Evolutionary conservation across 2,888 invertebrate species (phyloP).

Genomic region (Eurois occulta): DNA sequence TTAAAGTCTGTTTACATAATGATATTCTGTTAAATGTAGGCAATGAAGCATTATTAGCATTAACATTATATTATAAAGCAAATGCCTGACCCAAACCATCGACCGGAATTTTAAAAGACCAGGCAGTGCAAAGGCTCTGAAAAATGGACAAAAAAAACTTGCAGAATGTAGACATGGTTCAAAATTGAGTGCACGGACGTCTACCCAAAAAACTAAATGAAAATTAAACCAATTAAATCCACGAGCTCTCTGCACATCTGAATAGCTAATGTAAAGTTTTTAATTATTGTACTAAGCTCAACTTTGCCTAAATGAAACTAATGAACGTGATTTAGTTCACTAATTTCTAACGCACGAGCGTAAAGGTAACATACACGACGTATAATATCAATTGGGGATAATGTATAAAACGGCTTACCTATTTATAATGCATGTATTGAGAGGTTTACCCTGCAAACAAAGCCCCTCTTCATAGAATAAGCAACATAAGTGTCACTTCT

Average conservation of each 20-base stretch:
- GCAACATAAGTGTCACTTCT: no score
- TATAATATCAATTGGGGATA: not conserved
- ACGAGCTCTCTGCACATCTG: slow-evolving; percentile 3
- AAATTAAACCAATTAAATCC: slow-evolving; percentile 4
- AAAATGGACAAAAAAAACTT: not conserved
- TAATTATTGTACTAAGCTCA: slow-evolving; percentile 25
- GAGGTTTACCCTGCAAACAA: not conserved
- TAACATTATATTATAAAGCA: not conserved
- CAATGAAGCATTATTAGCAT: no score
- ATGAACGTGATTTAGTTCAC: slow-evolving; percentile 43
- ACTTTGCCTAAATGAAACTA: slow-evolving; percentile 16
- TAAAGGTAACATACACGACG: slow-evolving; percentile 11
- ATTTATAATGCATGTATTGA: not conserved
- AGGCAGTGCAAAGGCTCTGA: not conserved
- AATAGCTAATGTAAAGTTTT: slow-evolving; percentile 41
- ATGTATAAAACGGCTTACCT: not conserved
- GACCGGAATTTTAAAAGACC: not conserved
- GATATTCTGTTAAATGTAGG: no score
- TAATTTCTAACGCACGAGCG: slow-evolving; percentile 12
- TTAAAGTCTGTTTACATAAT: no score
- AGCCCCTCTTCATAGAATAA: no score
- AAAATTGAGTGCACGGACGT: not conserved
- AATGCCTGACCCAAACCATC: not conserved
- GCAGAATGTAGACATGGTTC: not conserved
- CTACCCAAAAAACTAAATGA: not conserved